Evolutionary conservation across 2,888 invertebrate species (phyloP), one percentile per base, ranked within the genome.

Genomic region (Fabriciana adippe): DNA sequence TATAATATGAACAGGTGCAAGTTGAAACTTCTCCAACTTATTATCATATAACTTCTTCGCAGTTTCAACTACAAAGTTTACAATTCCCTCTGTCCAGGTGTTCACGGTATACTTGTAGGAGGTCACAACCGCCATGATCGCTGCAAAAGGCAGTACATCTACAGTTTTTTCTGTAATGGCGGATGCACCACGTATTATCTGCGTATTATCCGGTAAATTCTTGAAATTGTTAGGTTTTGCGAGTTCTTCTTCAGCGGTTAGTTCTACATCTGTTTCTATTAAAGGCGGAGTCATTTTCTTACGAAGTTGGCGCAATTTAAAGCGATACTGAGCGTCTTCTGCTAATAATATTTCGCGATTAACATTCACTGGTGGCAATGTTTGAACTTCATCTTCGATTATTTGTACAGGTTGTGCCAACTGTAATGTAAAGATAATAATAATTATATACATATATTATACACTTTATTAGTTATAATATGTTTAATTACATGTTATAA

Each of bases 71-170:
- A 94, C 88, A 75, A 94, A 95, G 75, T 94, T 93, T 0, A 95
- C 92, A 0, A 95, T 89, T 0, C 93, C 92, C 0, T 80, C 68
- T 1, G 93, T 93, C 95, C 95, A 95, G 0, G 95, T 93, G 45
- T 92, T 85, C 1, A 94, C 87, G 0, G 88, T 73, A 73, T 94
- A 94, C 75, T 95, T 95, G 71, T 93, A 93, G 0, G 94, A 94
- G 8, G 94, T 93, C 0, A 94, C 94, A 0, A 93, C 86, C 0
- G 94, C 94, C 93, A 94, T 94, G n/a, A 94, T 92, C 16, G 94
- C 90, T 1, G 92, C 86, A 73, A 94, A 94, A 0, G 94, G 94
- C 1, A 94, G 82, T 21, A 92, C 82, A 64, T 93, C 89, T 4
- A 79, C 71, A 0, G 80, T 78, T 3, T 84, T 75, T 0, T 84